Base-by-base conservation (phyloP, 2,797 vertebrate species). In the Diplodus puntazzo region DNA sequence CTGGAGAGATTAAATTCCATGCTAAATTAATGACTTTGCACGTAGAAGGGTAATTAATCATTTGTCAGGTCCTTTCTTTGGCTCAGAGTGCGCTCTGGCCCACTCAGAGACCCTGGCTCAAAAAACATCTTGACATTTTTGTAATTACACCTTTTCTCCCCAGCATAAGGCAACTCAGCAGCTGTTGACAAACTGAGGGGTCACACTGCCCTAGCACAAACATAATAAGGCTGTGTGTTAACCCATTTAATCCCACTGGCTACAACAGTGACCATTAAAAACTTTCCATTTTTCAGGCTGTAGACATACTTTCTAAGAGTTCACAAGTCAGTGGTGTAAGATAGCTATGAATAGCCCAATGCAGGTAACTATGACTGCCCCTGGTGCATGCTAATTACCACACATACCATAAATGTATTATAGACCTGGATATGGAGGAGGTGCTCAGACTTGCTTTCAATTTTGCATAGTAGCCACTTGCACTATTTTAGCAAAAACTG, bases 71-170 rank as follows among this genome's bases (percentile, higher is more conserved):
- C 27, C 48, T 82, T 66, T 57, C 73, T 68, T 54, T 21, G 27
- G 70, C 76, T 82, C 76, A n/a, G 61, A 17, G 61, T 11, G 9
- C 11, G 3, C 73, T 73, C 62, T 73, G 81, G 73, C 68, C 84
- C 34, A 62, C 79, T 81, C 55, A 53, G 66, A 86, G 81, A 82
- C 83, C 76, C 72, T 75, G 39, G 77, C 79, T 82, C 74, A 72
- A 84, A 78, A 85, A 89, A 79, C 63, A 85, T 72, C 80, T 77
- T 90, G 90, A 87, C 89, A 90, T 84, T 85, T 92, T 84, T 89
- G 80, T 87, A 92, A 92, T 91, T 90, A 87, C 79, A 84, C 78
- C 65, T 85, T 84, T 84, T 77, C 78, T 79, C 77, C 55, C 46
- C 27, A 20, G 82, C 18, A 17, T 73, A 77, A 58, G 87, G 78